Conservation (phyloP, 2,113 vertebrate genomes). For the Pituophis catenifer region DNA sequence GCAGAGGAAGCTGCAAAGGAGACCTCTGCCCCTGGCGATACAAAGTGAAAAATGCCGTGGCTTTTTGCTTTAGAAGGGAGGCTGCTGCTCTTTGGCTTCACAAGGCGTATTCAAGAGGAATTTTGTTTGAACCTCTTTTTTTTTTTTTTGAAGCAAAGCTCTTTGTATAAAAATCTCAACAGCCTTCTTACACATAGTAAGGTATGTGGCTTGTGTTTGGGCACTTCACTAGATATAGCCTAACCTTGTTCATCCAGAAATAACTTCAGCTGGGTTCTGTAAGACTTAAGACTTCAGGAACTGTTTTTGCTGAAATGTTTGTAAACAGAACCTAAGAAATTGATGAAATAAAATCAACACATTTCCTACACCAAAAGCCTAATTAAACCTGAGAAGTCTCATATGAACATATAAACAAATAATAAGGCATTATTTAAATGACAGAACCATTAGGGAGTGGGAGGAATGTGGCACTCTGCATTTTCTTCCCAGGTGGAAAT, state of each 20-base stretch:
- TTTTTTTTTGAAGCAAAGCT: not conserved
- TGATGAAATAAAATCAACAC: not conserved
- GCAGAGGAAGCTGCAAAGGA: not conserved
- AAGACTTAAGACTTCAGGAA: not conserved
- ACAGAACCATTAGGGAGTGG: not conserved
- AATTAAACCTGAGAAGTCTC: not conserved
- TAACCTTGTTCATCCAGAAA: not conserved
- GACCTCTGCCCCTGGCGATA: not conserved
- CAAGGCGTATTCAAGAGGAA: not conserved
- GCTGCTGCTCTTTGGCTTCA: not conserved
- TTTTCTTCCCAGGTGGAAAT: not conserved
- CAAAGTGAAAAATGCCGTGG: not conserved
- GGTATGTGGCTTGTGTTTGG: not conserved
- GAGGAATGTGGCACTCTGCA: not conserved
- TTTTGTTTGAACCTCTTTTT: not conserved
- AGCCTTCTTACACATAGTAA: not conserved
- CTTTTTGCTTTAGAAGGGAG: not conserved
- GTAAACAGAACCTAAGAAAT: not conserved
- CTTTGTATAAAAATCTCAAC: not conserved
- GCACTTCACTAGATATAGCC: not conserved
- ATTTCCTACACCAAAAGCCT: not conserved
- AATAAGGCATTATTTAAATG: not conserved
- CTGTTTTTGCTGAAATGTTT: not conserved
- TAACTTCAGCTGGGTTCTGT: not conserved
- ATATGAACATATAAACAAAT: not conserved